phyloP scores from a whole-genome alignment of 2,797 vertebrate genomes.

The Cheracebus regulus region DNA sequence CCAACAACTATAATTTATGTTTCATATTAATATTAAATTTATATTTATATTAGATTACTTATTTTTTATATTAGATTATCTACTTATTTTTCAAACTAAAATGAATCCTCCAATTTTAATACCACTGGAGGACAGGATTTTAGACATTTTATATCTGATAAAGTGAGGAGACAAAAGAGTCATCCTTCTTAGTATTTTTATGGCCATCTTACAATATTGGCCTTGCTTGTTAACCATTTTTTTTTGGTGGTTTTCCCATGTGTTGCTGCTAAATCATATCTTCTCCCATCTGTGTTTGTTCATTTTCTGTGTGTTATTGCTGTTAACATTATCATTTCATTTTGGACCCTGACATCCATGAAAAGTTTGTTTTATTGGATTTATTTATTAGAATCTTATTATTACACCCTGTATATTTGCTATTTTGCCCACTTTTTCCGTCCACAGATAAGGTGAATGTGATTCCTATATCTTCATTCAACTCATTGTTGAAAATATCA shows the following conservation, averaged over 20 bases:
- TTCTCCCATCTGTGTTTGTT: neutral
- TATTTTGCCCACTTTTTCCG: neutral
- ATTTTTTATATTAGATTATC: neutral
- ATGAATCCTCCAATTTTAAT: neutral
- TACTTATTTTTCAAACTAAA: neutral
- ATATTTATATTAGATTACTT: neutral
- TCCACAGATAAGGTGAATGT: neutral
- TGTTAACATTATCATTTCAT: neutral
- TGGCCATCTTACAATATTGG: neutral
- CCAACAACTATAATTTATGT: neutral
- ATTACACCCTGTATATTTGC: neutral
- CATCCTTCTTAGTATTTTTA: neutral
- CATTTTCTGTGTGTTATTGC: neutral
- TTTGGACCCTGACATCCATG: neutral
- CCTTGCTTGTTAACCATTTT: neutral
- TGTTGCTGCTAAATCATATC: neutral
- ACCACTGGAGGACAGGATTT: neutral
- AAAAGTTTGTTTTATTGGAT: neutral
- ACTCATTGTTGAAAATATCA: neutral
- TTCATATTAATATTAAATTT: neutral
- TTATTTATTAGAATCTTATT: neutral
- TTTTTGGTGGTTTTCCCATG: neutral
- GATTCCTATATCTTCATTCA: neutral
- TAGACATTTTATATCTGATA: neutral
- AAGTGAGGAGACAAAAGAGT: neutral